phyloP scores from a whole-genome alignment of 35 echinoderm and acorn worm species.

The Heliocidaris erythrogramma region DNA sequence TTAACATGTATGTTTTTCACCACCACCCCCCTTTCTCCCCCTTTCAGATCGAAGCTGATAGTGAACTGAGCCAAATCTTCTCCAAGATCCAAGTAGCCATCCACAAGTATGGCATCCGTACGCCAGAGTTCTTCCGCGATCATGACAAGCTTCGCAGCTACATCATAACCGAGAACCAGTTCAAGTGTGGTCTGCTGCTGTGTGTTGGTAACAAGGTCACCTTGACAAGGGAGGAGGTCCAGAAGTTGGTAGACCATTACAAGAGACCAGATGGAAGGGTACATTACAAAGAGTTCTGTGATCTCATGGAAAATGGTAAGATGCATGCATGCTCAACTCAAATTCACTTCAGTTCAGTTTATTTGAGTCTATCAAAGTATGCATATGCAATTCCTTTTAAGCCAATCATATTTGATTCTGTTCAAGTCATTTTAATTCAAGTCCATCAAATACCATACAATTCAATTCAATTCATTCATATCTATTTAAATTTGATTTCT shows the following conservation, averaged over 20 bases:
- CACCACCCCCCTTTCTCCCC: too few species aligned
- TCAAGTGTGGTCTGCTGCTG: slow-evolving; percentile 89
- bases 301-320: slow-evolving; percentile 99
- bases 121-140: slow-evolving; percentile 95
- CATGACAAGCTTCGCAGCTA: slow-evolving; percentile 92
- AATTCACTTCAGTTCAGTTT: too few species aligned
- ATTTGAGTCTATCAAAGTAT: too few species aligned
- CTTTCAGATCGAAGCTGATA: slow-evolving; percentile 49
- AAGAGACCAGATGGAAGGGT: slow-evolving; percentile 84
- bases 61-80: slow-evolving; percentile 79
- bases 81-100: slow-evolving; percentile 81
- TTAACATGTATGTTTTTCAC: too few species aligned
- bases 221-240: slow-evolving; percentile 77
- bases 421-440: too few species aligned
- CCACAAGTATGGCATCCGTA: slow-evolving; percentile 94
- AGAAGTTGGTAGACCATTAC: slow-evolving; percentile 86
- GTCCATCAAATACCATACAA: too few species aligned
- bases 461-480: too few species aligned
- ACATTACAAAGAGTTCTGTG: slow-evolving; percentile 89
- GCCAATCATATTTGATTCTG: too few species aligned
- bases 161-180: slow-evolving; percentile 97
- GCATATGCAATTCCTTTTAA: too few species aligned
- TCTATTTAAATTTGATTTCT: too few species aligned
- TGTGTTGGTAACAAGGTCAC: slow-evolving; percentile 74
- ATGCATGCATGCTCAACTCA: background rate